These are phyloP conservation scores for Grapholita molesta DNA, from an alignment of 1,140 invertebrate species.

Conservation along the genomic window DNA sequence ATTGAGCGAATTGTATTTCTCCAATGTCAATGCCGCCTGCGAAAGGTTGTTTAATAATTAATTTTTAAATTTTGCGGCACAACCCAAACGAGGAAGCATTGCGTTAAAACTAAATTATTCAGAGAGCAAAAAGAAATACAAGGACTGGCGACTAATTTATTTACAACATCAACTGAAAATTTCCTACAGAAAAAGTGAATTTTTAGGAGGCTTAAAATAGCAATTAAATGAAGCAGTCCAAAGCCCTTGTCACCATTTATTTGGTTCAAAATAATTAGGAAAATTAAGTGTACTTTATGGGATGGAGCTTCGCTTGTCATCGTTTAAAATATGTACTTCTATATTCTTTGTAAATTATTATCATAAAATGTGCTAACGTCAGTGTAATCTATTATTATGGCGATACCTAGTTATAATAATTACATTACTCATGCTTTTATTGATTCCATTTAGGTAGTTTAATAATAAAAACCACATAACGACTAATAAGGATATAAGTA, in stretches of 20 bases:
- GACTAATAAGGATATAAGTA: too few species aligned
- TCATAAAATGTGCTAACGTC: too few species aligned
- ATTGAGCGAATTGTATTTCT: neutral
- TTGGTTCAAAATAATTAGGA: slow-evolving; percentile 31
- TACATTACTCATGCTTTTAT: too few species aligned
- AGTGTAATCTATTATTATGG: too few species aligned
- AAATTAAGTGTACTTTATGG: slow-evolving; percentile 30
- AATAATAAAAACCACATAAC: too few species aligned
- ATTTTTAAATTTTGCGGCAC: neutral
- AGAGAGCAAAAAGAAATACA: neutral
- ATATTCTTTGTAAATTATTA: too few species aligned
- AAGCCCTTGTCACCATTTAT: slow-evolving; percentile 25
- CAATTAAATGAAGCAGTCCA: neutral
- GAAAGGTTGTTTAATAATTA: neutral
- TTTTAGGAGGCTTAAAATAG: neutral
- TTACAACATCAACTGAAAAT: slow-evolving; percentile 17
- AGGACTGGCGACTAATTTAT: slow-evolving; percentile 22
- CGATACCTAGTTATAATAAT: too few species aligned
- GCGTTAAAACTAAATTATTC: neutral
- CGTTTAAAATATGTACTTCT: neutral
- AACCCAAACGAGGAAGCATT: neutral
- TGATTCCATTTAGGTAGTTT: too few species aligned
- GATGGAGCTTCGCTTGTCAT: neutral
- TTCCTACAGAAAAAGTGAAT: neutral
- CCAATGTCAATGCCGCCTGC: neutral